Evolutionary conservation across 2,888 invertebrate species (phyloP), one percentile per base, ranked within the genome.

Genomic region (Philopedon plagiatum): DNA sequence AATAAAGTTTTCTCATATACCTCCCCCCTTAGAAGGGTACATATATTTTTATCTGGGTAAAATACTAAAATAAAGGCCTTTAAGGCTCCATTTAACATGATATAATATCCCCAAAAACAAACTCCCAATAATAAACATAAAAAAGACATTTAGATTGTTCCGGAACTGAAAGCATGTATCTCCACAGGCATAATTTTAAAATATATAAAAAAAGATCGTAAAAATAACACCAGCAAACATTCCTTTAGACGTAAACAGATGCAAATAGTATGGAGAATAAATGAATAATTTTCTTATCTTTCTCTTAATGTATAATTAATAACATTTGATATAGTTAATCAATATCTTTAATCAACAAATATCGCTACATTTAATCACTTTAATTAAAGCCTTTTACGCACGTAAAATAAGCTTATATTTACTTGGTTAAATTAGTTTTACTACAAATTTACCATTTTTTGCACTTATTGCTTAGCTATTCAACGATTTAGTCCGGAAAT

Each of bases 311-410:
- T 60, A 49, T 60, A 67, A 67, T 67, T 58, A 58, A 54, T 51
- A 60, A 60, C 51, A 60, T 58, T 67, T 60, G 37, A 46, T 60
- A 67, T 39, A 37, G 9, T 51, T 19, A 62, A 71, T 58, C 64
- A 51, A 29, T 64, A 29, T 60, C 57, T 64, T 71, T 60, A 64
- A 64, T 41, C 64, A 64, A 60, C 58, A 32, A 58, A 64, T 63
- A 63, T 58, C 37, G 32, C 49, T 58, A 29, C 64, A 34, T 70
- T 70, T 58, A 70, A 64, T 71, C 58, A 58, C 15, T 23, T 49
- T 63, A 51, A 64, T 64, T 60, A 41, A 64, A 39, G 23, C 70
- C n/a, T n/a, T n/a, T n/a, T n/a, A n/a, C n/a, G n/a, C n/a, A n/a
- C n/a, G n/a, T n/a, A n/a, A n/a, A n/a, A n/a, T n/a, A n/a, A n/a